Base-by-base conservation (phyloP, 1,140 invertebrate species). In the Aphaenogaster floridana region DNA sequence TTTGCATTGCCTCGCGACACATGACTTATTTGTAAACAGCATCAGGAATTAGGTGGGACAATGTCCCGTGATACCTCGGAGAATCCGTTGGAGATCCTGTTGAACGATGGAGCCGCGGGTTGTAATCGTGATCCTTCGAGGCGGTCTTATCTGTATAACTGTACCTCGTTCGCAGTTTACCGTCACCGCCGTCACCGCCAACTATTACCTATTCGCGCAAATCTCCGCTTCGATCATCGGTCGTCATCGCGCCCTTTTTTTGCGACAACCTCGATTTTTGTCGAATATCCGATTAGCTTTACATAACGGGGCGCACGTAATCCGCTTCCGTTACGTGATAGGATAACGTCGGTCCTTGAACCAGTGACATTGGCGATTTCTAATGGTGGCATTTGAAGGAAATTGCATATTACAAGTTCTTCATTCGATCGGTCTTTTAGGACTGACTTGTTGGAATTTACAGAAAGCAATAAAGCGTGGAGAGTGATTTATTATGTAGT, bases 111-210 rank as follows among this genome's bases (percentile, higher is more conserved):
- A 42, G 84, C 87, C 89, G 77, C 83, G 48, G 85, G 77, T 86
- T 86, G 88, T 88, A 90, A 89, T 88, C 90, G 91, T 89, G 90
- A 91, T 91, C 89, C 89, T 92, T 90, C 88, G 86, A 87, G 91
- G 77, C 64, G 86, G 79, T 90, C 87, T 91, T 92, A 92, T 92
- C 90, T 87, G 86, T 77, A 57, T 90, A 92, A 92, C 91, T 91
- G 90, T 92, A 92, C 85, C 72, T 81, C 13, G 71, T 71, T 74
- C 79, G 77, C 54, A 52, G 69, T 48, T 63, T 72, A 45, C 34
- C 76, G 45, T 77, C 81, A 69, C 42, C 76, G 83, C 63, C 64
- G 66, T 50, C 17, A 3, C 21, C 69, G 54, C 50, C 77, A 50
- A 86, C 52, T 59, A 76, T 80, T 68, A 84, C 84, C 87, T 68